Base-by-base conservation (phyloP, 2,797 vertebrate species). In the Tokudaia tokunoshimensis region DNA sequence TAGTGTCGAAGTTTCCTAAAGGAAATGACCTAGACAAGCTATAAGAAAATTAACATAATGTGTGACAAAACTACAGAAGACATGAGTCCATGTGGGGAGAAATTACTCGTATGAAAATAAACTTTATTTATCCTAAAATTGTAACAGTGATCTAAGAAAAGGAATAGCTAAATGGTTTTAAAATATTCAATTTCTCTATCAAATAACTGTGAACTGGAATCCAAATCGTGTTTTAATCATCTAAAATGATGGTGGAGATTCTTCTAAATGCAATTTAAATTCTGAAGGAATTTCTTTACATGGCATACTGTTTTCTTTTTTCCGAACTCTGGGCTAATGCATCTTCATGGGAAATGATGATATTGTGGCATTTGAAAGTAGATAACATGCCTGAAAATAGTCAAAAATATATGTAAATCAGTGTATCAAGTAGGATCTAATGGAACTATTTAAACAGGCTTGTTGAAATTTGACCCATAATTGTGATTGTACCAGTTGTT, bases 381-480 rank as follows among this genome's bases (percentile, higher is more conserved):
- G 31, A 90, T 96, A 91, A 75, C 83, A 87, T 97, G 44, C 96
- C 94, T 97, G 84, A 91, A 97, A 95, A 95, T 90, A 91, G 95
- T 96, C 65, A 96, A 97, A 97, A 97, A 96, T 97, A 96, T 95
- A 98, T 97, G 97, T 90, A 97, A 96, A 98, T 97, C 86, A 91
- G 89, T 76, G 65, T 96, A 96, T 97, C 96, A 92, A 97, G 92
- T 92, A 95, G 87, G 84, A 96, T 92, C 92, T 94, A 98, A 96
- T 97, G 93, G 97, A 95, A 94, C 61, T 92, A 65, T 96, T 98
- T 97, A 97, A 97, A 97, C 84, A 96, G 82, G 37, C 95, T 96
- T 97, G 74, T 97, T 97, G 97, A 94, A 96, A 91, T 96, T 94
- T 97, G 98, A 97, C 97, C 97, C 81, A n/a, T 96, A 97, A 97